phyloP scores from a whole-genome alignment of 2,888 invertebrate species.

The Prostheceraeus crozeri region DNA sequence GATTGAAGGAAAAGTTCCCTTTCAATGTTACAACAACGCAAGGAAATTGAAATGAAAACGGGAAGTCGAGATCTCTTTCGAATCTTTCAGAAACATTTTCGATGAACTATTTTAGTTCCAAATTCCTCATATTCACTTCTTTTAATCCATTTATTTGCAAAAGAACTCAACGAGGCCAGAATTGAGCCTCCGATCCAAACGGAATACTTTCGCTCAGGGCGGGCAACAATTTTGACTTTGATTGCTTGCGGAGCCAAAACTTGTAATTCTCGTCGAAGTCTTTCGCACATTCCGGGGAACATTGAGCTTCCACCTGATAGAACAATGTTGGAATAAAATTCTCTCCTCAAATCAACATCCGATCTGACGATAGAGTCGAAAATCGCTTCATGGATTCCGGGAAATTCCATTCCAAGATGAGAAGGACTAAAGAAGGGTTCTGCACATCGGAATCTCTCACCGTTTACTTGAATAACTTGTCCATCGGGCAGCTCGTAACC shows the following conservation, averaged over 20 bases:
- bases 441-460: slow-evolving; percentile 85
- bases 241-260: slow-evolving; percentile 89
- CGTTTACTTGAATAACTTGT: slow-evolving; percentile 81
- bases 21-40: too few relatives aligned
- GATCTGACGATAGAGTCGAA: slow-evolving; percentile 94
- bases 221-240: slow-evolving; percentile 96
- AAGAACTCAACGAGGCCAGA: too few relatives aligned
- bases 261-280: slow-evolving; percentile 83
- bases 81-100: too few relatives aligned
- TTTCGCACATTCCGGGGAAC: slow-evolving; percentile 88
- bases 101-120: too few relatives aligned
- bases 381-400: slow-evolving; percentile 87
- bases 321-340: slow-evolving; percentile 92
- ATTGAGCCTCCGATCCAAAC: too few relatives aligned
- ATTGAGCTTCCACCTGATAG: slow-evolving; percentile 93
- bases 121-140: too few relatives aligned
- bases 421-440: slow-evolving; percentile 95
- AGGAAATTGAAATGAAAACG: too few relatives aligned
- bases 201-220: slow-evolving; percentile 90
- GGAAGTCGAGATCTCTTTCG: too few relatives aligned
- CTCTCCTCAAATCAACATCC: slow-evolving; percentile 90
- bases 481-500: slow-evolving; percentile 88
- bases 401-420: slow-evolving; percentile 90
- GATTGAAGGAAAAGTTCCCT: too few relatives aligned
- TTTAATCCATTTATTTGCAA: too few relatives aligned